Evolutionary conservation across 2,797 vertebrate genomes (phyloP), one percentile per base, ranked within the genome.

Genomic region (Otus scops): DNA sequence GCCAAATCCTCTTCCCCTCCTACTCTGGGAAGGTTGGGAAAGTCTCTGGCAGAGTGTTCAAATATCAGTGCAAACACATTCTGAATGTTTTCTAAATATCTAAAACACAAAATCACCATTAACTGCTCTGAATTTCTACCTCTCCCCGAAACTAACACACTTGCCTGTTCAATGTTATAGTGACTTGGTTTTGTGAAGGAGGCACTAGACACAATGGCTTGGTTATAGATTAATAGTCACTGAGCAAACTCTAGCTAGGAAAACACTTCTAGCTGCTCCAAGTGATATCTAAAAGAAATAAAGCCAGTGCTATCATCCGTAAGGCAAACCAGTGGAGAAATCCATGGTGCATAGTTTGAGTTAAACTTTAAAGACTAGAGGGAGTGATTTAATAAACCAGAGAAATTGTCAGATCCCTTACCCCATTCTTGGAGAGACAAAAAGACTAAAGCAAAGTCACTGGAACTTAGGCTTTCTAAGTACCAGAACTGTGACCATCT

Each of bases 11-110:
- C 77, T 43, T 43, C 41, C 41, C 41, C 41, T 6, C 20, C 32
- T 51, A 0, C 14, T 13, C n/a, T 3, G 3, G 24, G 27, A 34
- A 47, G n/a, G 4, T 0, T 22, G 45, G 26, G 50, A 26, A 22
- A 50, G 30, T 11, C 36, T 50, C 43, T 27, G 22, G 24, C 2
- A 34, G 47, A 41, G 27, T 26, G 34, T 53, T 74, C 21, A 36
- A 83, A 48, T 48, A 61, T 12, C 39, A 30, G 9, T n/a, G 34
- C 76, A 60, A 60, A 85, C 23, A 30, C 10, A 57, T 51, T 27
- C 47, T 36, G 12, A 59, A 20, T 15, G 22, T 56, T 73, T 68
- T 32, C 63, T 34, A 57, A 59, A 36, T 14, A 64, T 11, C 48
- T 80, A 61, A 56, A 71, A 19, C 3, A 68, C 28, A 64, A 51